Conservation (phyloP, 2,113 vertebrate species). For the Syrmaticus mikado region DNA sequence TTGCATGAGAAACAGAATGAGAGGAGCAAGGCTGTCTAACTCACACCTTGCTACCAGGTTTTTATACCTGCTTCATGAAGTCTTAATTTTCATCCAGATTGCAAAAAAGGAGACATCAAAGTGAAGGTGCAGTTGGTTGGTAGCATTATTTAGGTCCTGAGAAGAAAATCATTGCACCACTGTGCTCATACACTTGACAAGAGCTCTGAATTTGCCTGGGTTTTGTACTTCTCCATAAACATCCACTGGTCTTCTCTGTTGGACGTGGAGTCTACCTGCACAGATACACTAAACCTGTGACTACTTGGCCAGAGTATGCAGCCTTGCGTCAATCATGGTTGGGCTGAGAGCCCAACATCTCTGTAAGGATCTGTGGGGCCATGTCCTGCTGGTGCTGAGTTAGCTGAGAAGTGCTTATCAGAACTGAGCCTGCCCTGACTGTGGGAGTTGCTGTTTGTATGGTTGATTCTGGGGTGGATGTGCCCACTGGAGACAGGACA, state of each 20-base stretch:
- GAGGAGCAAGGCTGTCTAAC: not conserved
- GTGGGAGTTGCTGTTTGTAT: not conserved
- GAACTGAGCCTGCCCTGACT: not conserved
- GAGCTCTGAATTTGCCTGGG: not conserved
- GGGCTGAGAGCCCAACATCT: not conserved
- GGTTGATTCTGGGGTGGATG: not conserved
- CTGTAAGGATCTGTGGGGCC: fast-evolving
- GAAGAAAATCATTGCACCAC: not conserved
- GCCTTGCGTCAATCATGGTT: not conserved
- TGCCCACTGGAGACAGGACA: not conserved
- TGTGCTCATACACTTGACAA: not conserved
- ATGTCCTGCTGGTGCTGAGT: not conserved
- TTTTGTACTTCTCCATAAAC: not conserved
- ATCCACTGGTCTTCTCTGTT: not conserved
- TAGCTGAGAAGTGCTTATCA: not conserved
- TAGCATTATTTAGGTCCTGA: not conserved
- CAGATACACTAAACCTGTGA: not conserved
- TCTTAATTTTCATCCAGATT: not conserved
- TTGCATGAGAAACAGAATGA: not conserved
- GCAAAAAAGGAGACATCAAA: not conserved
- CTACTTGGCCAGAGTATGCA: not conserved
- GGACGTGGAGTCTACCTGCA: not conserved
- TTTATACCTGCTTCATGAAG: slow-evolving; percentile 8
- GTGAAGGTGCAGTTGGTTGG: not conserved
- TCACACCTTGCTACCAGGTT: not conserved